phyloP scores from a whole-genome alignment of 2,797 vertebrate species.

The Lutjanus argentimaculatus region DNA sequence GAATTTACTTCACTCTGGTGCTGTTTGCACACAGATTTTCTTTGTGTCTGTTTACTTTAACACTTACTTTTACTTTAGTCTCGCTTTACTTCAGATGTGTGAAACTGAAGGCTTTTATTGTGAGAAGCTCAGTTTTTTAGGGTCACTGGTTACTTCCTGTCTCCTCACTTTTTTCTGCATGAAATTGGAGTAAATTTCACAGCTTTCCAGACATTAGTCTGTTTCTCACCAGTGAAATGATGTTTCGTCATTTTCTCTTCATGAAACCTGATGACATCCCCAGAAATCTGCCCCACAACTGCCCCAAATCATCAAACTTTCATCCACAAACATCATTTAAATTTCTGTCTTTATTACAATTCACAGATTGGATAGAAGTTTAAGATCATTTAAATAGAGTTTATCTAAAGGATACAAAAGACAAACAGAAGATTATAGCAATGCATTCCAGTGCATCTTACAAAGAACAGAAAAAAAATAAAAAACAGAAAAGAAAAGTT shows the following conservation, averaged over 20 bases:
- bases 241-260: constrained; percentile 19
- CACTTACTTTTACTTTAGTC: not conserved
- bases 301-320: not conserved
- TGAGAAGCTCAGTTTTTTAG: not conserved
- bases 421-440: constrained; percentile 91
- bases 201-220: not conserved
- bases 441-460: constrained; percentile 93
- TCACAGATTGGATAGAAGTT: constrained; percentile 78
- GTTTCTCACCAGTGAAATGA: not conserved
- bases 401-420: constrained; percentile 93
- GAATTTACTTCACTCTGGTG: not conserved
- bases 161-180: not conserved
- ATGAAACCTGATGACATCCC: constrained; percentile 29
- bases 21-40: not conserved
- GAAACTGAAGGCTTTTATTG: constrained; percentile 6
- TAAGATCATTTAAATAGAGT: constrained; percentile 79
- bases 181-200: not conserved
- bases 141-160: not conserved
- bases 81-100: too few relatives aligned
- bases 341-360: constrained; percentile 75
- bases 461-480: constrained; percentile 24
- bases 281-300: constrained; percentile 10
- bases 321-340: constrained; percentile 17
- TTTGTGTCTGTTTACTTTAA: too few relatives aligned
- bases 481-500: not conserved